phyloP scores from a whole-genome alignment of 2,888 invertebrate species.

The Strigamia maritima region DNA sequence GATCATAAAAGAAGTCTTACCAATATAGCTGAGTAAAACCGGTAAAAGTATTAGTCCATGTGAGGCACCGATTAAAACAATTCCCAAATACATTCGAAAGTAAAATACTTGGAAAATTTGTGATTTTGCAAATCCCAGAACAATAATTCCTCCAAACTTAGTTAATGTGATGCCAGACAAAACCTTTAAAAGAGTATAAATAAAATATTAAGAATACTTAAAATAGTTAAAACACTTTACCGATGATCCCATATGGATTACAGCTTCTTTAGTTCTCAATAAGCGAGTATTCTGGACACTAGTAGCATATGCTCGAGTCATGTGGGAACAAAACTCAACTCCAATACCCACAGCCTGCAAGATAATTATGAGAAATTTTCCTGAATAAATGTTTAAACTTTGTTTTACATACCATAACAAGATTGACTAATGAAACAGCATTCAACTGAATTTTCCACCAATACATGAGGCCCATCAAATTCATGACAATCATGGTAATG shows the following conservation, averaged over 20 bases:
- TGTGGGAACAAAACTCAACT: conserved; percentile 97
- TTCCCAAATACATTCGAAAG: conserved; percentile 96
- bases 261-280: conserved; percentile 74
- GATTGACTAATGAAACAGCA: conserved; percentile 91
- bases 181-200: conserved; percentile 60
- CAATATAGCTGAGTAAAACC: conserved; percentile 93
- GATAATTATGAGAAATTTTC: too few relatives aligned
- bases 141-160: conserved; percentile 95
- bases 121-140: conserved; percentile 93
- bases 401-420: conserved; percentile 70
- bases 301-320: conserved; percentile 85
- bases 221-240: conserved; percentile 53
- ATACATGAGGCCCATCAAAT: conserved; percentile 89
- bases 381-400: too few relatives aligned
- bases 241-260: conserved; percentile 89
- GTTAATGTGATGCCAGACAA: conserved; percentile 97
- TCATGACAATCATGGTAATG: conserved; percentile 71
- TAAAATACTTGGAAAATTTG: conserved; percentile 93
- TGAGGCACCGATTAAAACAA: conserved; percentile 92
- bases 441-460: conserved; percentile 85
- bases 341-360: conserved; percentile 89
- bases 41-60: conserved; percentile 97
- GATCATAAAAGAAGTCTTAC: conserved; percentile 63
- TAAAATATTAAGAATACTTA: not conserved
- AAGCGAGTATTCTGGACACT: conserved; percentile 70